Percentiles rank a stretch among this genome's conserved stretches.
These are phyloP conservation scores for Craniophora ligustri DNA, from an alignment of 2,888 invertebrate genomes.

Conservation along the genomic window DNA sequence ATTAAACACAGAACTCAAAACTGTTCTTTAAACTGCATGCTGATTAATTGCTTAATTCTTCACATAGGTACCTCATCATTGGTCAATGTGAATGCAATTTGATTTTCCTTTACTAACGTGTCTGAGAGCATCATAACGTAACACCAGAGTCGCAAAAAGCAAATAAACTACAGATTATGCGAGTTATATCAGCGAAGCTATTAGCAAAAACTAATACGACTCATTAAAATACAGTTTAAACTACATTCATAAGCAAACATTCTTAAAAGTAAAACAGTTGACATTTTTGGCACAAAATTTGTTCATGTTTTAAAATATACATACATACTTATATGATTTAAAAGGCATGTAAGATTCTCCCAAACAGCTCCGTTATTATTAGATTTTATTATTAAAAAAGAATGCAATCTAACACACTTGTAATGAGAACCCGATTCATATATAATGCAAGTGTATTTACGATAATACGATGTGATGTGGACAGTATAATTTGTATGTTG, in stretches of 20 bases:
- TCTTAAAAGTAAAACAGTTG: constrained; percentile 30
- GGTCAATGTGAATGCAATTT: too few species aligned
- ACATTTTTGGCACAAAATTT: constrained; percentile 48
- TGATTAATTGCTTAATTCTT: too few species aligned
- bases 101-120: not conserved
- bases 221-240: constrained; percentile 25
- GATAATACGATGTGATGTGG: too few species aligned
- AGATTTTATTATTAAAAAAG: too few species aligned
- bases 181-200: constrained; percentile 1
- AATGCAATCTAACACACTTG: too few species aligned
- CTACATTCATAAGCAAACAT: constrained; percentile 25
- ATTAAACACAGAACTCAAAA: too few species aligned
- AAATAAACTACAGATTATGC: constrained; percentile 6
- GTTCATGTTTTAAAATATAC: constrained; percentile 31
- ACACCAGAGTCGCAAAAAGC: constrained; percentile 5
- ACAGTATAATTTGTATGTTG: too few species aligned
- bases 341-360: constrained; percentile 25
- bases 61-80: too few species aligned
- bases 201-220: constrained; percentile 13
- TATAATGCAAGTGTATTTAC: too few species aligned
- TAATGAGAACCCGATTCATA: too few species aligned
- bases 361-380: too few species aligned
- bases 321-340: constrained; percentile 23
- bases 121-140: not conserved
- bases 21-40: too few species aligned